These are phyloP conservation scores for Pipistrellus pygmaeus DNA, from an alignment of 2,797 vertebrate genomes.

Conservation along the genomic window DNA sequence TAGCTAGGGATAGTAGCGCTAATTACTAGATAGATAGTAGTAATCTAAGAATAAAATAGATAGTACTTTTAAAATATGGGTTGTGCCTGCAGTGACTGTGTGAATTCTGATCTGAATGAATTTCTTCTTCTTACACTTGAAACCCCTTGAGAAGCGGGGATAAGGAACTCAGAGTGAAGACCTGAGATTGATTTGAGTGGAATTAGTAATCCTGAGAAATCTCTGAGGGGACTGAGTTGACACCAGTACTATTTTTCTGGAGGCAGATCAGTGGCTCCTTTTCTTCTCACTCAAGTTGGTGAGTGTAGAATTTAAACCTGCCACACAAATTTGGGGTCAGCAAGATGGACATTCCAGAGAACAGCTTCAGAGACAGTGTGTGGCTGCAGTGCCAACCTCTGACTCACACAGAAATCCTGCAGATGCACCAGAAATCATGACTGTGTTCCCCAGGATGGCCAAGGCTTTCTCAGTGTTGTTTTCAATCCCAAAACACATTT, in stretches of 20 bases:
- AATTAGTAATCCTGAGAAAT: background rate
- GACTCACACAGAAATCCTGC: background rate
- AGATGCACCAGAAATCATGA: background rate
- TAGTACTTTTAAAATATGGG: background rate
- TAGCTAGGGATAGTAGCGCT: background rate
- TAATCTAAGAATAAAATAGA: background rate
- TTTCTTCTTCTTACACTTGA: background rate
- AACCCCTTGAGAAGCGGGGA: background rate
- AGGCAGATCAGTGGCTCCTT: background rate
- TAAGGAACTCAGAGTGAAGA: background rate
- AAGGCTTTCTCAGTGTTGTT: background rate
- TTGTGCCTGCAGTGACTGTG: background rate
- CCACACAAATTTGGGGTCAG: background rate
- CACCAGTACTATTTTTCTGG: background rate
- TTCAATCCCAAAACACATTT: background rate
- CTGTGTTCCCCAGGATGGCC: fast-evolving
- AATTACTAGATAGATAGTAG: background rate
- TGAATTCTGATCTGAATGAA: background rate
- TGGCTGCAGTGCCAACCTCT: background rate
- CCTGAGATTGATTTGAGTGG: background rate
- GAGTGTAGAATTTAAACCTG: background rate
- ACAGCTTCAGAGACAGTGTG: background rate
- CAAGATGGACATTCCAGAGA: background rate
- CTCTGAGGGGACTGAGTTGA: background rate
- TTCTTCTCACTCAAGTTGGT: background rate